These are phyloP conservation scores for Hyaena hyaena DNA, from an alignment of 2,113 vertebrate species.

Conservation along the genomic window DNA sequence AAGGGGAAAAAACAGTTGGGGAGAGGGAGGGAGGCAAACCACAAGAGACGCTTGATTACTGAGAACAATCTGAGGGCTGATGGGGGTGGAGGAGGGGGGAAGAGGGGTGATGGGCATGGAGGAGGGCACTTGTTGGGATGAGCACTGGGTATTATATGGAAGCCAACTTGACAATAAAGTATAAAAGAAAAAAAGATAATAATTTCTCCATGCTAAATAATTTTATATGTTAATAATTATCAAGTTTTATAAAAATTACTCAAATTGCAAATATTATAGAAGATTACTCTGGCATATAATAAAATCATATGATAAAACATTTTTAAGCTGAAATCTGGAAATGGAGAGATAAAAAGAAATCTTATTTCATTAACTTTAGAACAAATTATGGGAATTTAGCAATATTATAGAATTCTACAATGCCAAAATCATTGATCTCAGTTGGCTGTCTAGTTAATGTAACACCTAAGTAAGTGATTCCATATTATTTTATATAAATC, in stretches of 20 bases:
- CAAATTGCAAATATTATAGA: neutral
- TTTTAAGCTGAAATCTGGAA: neutral
- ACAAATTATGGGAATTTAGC: neutral
- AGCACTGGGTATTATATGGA: too few species aligned
- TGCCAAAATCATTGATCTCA: slow-evolving; percentile 26
- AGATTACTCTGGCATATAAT: neutral
- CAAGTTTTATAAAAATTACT: neutral
- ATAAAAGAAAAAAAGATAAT: too few species aligned
- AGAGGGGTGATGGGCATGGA: too few species aligned
- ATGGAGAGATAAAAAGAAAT: neutral
- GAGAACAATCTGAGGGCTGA: too few species aligned
- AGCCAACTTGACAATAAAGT: too few species aligned
- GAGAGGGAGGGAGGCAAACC: too few species aligned
- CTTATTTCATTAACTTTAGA: neutral
- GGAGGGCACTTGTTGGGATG: too few species aligned
- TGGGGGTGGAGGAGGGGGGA: too few species aligned
- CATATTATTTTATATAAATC: slow-evolving; percentile 64
- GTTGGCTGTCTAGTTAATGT: slow-evolving; percentile 56
- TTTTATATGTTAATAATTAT: neutral
- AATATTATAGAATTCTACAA: neutral
- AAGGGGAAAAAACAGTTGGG: too few species aligned
- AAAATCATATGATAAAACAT: neutral
- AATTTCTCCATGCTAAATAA: too few species aligned
- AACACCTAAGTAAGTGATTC: slow-evolving; percentile 37
- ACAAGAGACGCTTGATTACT: too few species aligned